Conservation (phyloP, 2,113 vertebrate species). For the Prinia subflava region DNA sequence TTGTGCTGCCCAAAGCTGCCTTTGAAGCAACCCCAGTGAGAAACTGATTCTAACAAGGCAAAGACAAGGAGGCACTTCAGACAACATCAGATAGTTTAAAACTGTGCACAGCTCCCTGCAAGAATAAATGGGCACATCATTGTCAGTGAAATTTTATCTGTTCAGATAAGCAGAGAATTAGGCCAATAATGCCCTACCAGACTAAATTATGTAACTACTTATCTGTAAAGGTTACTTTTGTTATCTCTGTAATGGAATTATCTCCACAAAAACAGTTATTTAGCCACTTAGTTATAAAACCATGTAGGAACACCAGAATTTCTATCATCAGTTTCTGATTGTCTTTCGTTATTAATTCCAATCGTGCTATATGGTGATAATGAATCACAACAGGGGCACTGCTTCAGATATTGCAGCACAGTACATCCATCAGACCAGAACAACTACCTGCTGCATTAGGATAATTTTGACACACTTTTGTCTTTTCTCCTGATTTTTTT, state of each 20-base stretch:
- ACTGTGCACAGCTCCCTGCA: neutral
- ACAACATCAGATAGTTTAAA: slow-evolving; percentile 11
- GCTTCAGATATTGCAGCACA: neutral
- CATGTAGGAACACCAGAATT: slow-evolving; percentile 13
- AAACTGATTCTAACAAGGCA: neutral
- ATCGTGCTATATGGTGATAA: neutral
- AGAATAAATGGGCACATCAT: slow-evolving; percentile 24
- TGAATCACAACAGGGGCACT: slow-evolving; percentile 23
- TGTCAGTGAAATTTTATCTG: neutral
- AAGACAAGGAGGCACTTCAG: slow-evolving; percentile 28
- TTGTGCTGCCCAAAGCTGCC: neutral
- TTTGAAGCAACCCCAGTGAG: neutral
- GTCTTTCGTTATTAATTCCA: slow-evolving; percentile 35
- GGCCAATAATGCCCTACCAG: slow-evolving; percentile 7
- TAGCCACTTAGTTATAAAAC: slow-evolving; percentile 28
- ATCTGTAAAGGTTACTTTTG: slow-evolving; percentile 49
- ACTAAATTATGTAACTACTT: slow-evolving; percentile 23
- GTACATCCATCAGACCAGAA: slow-evolving; percentile 16
- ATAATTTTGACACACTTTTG: neutral
- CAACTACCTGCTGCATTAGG: slow-evolving; percentile 31
- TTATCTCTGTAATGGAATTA: slow-evolving; percentile 46
- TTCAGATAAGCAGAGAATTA: slow-evolving; percentile 49
- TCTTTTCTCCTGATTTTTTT: neutral
- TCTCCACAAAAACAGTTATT: slow-evolving; percentile 24
- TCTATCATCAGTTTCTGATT: slow-evolving; percentile 23